Base-by-base conservation (phyloP, 1,140 invertebrate species). In the Bombus pyrosoma region DNA sequence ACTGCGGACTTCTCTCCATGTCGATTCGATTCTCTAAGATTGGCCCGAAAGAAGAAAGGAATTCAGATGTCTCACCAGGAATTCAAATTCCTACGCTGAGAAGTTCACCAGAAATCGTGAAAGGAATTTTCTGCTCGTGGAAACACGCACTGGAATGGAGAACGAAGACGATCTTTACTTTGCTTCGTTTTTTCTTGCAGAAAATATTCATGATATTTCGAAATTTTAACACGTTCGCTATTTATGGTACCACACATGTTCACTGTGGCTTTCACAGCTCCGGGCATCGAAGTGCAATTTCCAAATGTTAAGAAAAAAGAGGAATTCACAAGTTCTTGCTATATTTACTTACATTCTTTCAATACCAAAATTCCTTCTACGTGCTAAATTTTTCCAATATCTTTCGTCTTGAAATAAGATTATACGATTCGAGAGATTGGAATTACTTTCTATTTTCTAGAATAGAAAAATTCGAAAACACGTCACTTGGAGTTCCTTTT, bases 121-220 rank as follows among this genome's bases (percentile, higher is more conserved):
- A 62, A 77, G 28, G 75, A 77, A 77, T 77, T 77, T 41, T 77
- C 75, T 62, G 37, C 28, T 62, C 37, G 75, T 32, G 71, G 15
- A 47, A 18, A n/a, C 39, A n/a, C 13, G 39, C 22, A 39, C 28
- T 3, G 22, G 75, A 71, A 41, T 9, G 37, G 22, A 43, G 43
- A 28, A 22, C n/a, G 25, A 62, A n/a, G 28, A 62, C 25, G 12
- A 5, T 39, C 18, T 3, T 37, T 6, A 18, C 34, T 10, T 37
- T 37, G 18, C 3, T 68, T 32, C 13, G 13, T 22, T 37, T 37
- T 10, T 10, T 3, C 18, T 66, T 18, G 0, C 32, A 12, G 62
- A 32, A 66, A 2, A 3, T 32, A 32, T 32, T n/a, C 13, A 18
- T 0, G n/a, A 66, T 18, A 66, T 66, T 66, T 32, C 18, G 6